Percentiles rank a stretch among this genome's conserved stretches.
phyloP scores from a whole-genome alignment of 2,113 vertebrate species.

The Balaenoptera acutorostrata region DNA sequence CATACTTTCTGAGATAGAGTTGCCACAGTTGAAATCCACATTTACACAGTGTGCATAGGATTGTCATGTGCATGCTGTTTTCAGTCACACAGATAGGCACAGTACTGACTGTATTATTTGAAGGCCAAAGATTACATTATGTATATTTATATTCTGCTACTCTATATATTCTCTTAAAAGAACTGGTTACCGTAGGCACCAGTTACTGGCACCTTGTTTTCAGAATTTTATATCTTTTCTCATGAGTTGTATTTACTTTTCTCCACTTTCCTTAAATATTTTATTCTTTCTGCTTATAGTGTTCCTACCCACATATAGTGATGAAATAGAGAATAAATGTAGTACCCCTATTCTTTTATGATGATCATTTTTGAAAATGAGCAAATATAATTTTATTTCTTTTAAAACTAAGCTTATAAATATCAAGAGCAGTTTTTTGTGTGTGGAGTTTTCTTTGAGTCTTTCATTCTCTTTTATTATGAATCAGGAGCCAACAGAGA shows the following conservation, averaged over 20 bases:
- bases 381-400: not conserved
- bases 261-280: not conserved
- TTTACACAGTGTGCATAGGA: not conserved
- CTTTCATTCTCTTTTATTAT: constrained; percentile 32
- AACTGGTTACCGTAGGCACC: not conserved
- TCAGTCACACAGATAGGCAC: not conserved
- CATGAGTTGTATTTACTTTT: constrained; percentile 12
- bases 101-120: not conserved
- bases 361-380: constrained; percentile 14
- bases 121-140: not conserved
- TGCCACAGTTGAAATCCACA: not conserved
- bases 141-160: not conserved
- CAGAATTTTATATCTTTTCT: constrained; percentile 38
- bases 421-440: constrained; percentile 23
- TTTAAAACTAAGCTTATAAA: constrained; percentile 19
- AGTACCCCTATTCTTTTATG: constrained; percentile 12
- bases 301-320: not conserved
- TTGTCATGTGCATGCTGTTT: not conserved
- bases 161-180: constrained; percentile 18
- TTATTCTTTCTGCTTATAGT: constrained; percentile 20
- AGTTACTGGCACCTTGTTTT: constrained; percentile 19
- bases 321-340: constrained; percentile 26
- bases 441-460: constrained; percentile 49
- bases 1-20: not conserved
- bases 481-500: constrained; percentile 90